Evolutionary conservation across 1,140 invertebrate species (phyloP).

Genomic region (Elymnias hypermnestra): DNA sequence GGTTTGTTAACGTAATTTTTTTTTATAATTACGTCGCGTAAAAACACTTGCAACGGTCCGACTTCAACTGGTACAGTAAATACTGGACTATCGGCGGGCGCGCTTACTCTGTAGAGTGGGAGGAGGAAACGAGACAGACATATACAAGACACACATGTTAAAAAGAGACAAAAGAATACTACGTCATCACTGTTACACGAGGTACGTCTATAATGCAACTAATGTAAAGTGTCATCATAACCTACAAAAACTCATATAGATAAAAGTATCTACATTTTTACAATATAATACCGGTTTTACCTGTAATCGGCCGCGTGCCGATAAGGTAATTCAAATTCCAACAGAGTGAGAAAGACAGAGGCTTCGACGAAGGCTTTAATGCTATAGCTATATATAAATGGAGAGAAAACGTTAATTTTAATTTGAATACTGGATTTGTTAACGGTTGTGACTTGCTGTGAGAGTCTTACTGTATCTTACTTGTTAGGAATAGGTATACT

Average conservation of each 20-base stretch:
- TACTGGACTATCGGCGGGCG: constrained; percentile 16
- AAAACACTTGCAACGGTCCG: constrained; percentile 49
- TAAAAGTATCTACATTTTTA: constrained; percentile 37
- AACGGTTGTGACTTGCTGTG: constrained; percentile 44
- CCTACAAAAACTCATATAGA: constrained; percentile 34
- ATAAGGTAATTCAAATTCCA: constrained; percentile 71
- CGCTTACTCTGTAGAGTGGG: constrained; percentile 39
- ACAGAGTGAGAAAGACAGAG: constrained; percentile 65
- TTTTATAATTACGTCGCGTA: constrained; percentile 22
- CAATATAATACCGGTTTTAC: constrained; percentile 65
- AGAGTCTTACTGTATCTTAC: not conserved
- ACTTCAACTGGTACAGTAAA: constrained; percentile 55
- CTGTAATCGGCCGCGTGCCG: constrained; percentile 52
- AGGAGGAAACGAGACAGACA: constrained; percentile 46
- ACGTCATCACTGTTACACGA: constrained; percentile 45
- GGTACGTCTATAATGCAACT: constrained; percentile 56
- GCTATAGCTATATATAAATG: constrained; percentile 26
- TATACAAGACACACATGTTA: constrained; percentile 26
- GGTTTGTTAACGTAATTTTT: constrained; percentile 21
- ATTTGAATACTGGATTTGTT: constrained; percentile 61
- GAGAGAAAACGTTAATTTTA: constrained; percentile 55
- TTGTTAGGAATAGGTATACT: not conserved
- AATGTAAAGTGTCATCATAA: constrained; percentile 48
- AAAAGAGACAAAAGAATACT: constrained; percentile 37
- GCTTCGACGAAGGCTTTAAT: constrained; percentile 45